These are phyloP conservation scores for Budorcas taxicolor DNA, from an alignment of 2,113 vertebrate genomes.

Conservation along the genomic window DNA sequence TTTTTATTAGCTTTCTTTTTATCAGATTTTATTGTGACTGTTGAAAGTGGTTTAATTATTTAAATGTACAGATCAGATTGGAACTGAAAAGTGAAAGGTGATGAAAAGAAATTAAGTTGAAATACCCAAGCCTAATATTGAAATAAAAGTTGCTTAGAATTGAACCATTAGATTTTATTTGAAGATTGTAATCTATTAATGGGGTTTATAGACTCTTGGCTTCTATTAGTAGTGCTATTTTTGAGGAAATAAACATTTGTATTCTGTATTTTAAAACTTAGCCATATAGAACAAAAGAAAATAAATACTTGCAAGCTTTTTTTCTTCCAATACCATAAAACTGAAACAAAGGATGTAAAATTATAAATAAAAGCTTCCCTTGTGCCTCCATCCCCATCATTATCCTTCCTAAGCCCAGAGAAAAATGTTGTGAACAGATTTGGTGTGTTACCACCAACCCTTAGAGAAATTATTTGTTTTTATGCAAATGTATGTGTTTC, in stretches of 20 bases:
- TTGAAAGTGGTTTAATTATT: slow-evolving; percentile 27
- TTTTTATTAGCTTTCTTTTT: neutral
- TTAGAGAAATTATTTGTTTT: neutral
- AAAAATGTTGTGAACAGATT: neutral
- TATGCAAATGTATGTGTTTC: neutral
- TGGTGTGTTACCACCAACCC: neutral
- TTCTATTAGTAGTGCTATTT: neutral
- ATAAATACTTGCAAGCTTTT: neutral
- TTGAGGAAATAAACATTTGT: neutral
- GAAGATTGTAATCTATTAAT: neutral
- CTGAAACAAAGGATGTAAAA: neutral
- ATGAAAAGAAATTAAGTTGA: neutral
- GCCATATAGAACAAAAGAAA: neutral
- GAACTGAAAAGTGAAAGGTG: neutral
- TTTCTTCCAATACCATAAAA: slow-evolving; percentile 1
- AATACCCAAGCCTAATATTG: neutral
- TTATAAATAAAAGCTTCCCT: neutral
- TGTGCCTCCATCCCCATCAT: neutral
- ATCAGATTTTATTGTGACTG: neutral
- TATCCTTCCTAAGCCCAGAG: neutral
- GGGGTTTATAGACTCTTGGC: neutral
- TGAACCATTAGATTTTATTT: neutral
- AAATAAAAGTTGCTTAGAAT: neutral
- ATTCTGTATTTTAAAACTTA: slow-evolving; percentile 14
- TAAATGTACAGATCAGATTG: neutral